Conservation (phyloP, 1,140 invertebrate species). For the Ceratina calcarata region DNA sequence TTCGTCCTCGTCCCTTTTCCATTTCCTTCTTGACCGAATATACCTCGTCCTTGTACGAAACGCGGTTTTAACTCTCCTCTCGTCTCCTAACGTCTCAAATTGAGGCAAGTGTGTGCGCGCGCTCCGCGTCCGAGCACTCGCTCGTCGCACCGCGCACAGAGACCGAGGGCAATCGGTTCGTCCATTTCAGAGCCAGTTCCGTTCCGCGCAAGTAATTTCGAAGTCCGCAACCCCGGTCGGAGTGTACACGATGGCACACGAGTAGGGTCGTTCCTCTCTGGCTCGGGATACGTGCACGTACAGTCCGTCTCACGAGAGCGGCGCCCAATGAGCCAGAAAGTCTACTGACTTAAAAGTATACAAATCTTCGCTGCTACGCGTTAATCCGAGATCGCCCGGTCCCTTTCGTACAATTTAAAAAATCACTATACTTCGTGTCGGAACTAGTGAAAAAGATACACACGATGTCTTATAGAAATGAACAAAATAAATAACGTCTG, state of each 20-base stretch:
- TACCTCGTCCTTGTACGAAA: not conserved
- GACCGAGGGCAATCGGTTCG: conserved; percentile 18
- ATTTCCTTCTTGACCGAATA: conserved; percentile 25
- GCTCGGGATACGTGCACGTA: too few species aligned
- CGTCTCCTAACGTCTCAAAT: conserved; percentile 44
- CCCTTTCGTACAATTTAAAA: too few species aligned
- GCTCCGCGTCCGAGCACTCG: not conserved
- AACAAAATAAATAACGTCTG: too few species aligned
- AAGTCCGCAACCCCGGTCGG: not conserved
- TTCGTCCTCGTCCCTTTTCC: conserved; percentile 15
- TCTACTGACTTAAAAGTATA: too few species aligned
- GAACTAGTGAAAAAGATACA: too few species aligned
- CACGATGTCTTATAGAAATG: too few species aligned
- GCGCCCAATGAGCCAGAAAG: too few species aligned
- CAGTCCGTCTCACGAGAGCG: too few species aligned
- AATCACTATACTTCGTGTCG: too few species aligned
- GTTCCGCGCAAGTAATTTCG: conserved; percentile 60
- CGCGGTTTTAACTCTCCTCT: conserved; percentile 15
- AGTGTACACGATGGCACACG: not conserved
- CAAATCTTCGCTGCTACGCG: too few species aligned
- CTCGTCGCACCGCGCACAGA: not conserved
- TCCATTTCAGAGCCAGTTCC: conserved; percentile 57
- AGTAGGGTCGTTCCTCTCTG: not conserved
- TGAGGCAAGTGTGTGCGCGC: conserved; percentile 21
- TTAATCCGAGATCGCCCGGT: too few species aligned